phyloP scores from a whole-genome alignment of 1,140 invertebrate species.

The Lethrus apterus region DNA sequence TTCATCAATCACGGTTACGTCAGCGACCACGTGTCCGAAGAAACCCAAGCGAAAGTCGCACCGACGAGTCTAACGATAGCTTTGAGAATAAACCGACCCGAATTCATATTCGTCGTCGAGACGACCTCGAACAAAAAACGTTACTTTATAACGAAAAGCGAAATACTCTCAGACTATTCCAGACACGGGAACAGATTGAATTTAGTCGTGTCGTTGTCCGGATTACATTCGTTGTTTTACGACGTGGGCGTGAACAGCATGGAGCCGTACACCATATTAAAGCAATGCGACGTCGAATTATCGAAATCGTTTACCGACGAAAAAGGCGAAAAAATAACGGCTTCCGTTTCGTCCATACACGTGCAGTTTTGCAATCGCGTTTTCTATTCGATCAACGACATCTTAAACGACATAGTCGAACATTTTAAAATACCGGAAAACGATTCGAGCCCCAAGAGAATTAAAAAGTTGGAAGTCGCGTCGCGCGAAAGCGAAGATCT shows the following conservation, averaged over 20 bases:
- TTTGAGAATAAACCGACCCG: slow-evolving; percentile 65
- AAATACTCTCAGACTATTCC: slow-evolving; percentile 67
- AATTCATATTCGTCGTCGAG: slow-evolving; percentile 70
- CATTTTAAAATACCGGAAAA: slow-evolving; percentile 47
- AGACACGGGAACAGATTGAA: slow-evolving; percentile 57
- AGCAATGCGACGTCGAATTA: slow-evolving; percentile 67
- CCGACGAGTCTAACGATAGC: slow-evolving; percentile 56
- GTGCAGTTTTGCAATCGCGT: slow-evolving; percentile 67
- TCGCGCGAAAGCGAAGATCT: slow-evolving; percentile 51
- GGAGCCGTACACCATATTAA: slow-evolving; percentile 50
- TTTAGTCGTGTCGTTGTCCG: slow-evolving; percentile 56
- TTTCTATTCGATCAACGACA: slow-evolving; percentile 55
- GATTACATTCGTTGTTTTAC: slow-evolving; percentile 59
- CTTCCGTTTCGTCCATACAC: slow-evolving; percentile 58
- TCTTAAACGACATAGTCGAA: slow-evolving; percentile 49
- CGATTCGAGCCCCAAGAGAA: slow-evolving; percentile 38
- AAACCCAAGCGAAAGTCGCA: slow-evolving; percentile 32
- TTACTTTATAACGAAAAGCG: slow-evolving; percentile 64
- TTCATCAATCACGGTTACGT: slow-evolving; percentile 63
- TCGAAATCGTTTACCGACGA: slow-evolving; percentile 55
- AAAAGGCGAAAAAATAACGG: slow-evolving; percentile 53
- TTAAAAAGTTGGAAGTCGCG: slow-evolving; percentile 1
- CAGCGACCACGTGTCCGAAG: slow-evolving; percentile 39
- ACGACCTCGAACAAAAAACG: slow-evolving; percentile 59
- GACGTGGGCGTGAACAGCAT: slow-evolving; percentile 41